Evolutionary conservation across 2,888 invertebrate species (phyloP), one percentile per base, ranked within the genome.

Genomic region (Hypsopygia costalis): DNA sequence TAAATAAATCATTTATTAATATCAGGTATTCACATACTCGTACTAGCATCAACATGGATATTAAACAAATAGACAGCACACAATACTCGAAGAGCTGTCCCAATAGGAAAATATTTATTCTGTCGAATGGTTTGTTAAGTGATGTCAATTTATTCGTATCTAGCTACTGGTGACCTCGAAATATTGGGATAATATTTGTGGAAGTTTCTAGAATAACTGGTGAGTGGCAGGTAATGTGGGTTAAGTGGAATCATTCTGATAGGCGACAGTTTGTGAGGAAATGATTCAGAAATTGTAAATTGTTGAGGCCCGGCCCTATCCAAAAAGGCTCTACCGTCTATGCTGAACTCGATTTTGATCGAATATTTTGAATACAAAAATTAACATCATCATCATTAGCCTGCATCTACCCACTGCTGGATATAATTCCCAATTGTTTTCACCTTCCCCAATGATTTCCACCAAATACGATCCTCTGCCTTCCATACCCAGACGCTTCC

Each of bases 41-140:
- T n/a, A 25, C 25, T 25, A 25, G 6, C 8, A 8, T 25, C 25
- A 25, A 25, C 27, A 28, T 25, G n/a, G 27, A 35, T 20, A 36
- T 31, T 37, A 37, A 21, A 31, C 31, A 16, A 37, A 37, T 29
- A 37, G 36, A 31, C 16, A 29, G 29, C 21, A 5, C 21, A 37
- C 30, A 37, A 37, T 37, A 36, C 28, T 31, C 27, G 12, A 12
- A 27, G 27, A 27, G 35, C 12, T 12, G n/a, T 29, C 28, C 28
- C 36, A 36, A 29, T 36, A 12, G 36, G 36, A 36, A 36, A 36
- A 36, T 36, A 36, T 36, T 36, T 36, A 20, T 36, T 36, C 36
- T 21, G 28, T 36, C 21, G 36, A 36, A 36, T 29, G 9, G 27
- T 9, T 28, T 28, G 36, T 36, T 36, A 36, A 36, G 36, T 36